Conservation (phyloP, 2,888 invertebrate species). For the Thereva unica region DNA sequence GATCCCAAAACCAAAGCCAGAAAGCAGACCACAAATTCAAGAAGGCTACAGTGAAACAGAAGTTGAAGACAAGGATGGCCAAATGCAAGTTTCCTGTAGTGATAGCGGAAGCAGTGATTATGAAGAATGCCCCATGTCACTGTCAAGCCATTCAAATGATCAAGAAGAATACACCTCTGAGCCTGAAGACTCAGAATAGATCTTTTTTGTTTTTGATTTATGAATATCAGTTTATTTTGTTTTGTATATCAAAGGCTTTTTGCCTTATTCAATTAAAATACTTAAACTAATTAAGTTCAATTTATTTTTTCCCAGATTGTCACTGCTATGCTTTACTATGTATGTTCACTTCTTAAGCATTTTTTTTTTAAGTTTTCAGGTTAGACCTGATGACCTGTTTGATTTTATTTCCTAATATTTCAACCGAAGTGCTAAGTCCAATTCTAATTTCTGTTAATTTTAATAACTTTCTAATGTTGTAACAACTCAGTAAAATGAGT, state of each 20-base stretch:
- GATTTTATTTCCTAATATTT: background rate
- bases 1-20: background rate
- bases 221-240: background rate
- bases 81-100: conserved; percentile 2
- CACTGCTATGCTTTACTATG: background rate
- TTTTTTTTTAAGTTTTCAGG: background rate
- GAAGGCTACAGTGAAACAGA: background rate
- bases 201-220: background rate
- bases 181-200: conserved; percentile 1
- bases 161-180: background rate
- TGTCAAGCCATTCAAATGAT: too few relatives aligned
- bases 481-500: background rate
- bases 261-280: background rate
- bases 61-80: background rate
- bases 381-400: background rate
- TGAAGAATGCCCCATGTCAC: too few relatives aligned
- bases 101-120: too few relatives aligned
- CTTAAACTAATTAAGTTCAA: background rate
- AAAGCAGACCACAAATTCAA: background rate
- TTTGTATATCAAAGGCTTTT: background rate
- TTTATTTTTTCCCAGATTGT: background rate
- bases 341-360: too few relatives aligned
- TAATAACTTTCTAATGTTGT: conserved; percentile 1
- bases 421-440: background rate
- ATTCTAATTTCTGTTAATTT: background rate